Conservation (phyloP, 2,888 invertebrate species). For the Linnaemya tessellans region DNA sequence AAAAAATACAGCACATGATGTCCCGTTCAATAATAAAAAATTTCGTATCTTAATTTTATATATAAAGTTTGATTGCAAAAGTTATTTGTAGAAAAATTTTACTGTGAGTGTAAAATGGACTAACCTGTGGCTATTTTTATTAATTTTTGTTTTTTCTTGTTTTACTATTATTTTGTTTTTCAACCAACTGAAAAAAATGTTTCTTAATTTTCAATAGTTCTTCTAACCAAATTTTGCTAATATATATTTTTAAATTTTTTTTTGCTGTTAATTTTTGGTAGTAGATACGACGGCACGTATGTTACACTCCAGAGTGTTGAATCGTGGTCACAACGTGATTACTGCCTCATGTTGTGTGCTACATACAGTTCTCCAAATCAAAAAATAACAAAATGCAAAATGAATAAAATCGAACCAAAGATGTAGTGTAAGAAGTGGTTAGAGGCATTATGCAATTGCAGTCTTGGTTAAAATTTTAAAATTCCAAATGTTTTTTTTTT, state of each 20-base stretch:
- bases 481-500: constrained; percentile 36
- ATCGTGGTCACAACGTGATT: constrained; percentile 73
- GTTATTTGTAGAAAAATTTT: background rate
- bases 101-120: constrained; percentile 10
- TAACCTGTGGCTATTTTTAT: constrained; percentile 55
- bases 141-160: constrained; percentile 30
- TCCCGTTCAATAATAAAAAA: too few relatives aligned
- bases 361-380: constrained; percentile 50
- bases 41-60: too few relatives aligned
- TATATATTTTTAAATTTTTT: constrained; percentile 43
- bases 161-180: constrained; percentile 6
- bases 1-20: too few relatives aligned
- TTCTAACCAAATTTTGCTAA: constrained; percentile 42
- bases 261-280: constrained; percentile 28
- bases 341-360: constrained; percentile 71
- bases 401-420: constrained; percentile 45
- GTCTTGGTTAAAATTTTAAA: constrained; percentile 53
- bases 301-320: constrained; percentile 71
- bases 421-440: constrained; percentile 60
- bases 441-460: constrained; percentile 71
- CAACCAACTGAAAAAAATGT: constrained; percentile 33
- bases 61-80: background rate
- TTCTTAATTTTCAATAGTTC: constrained; percentile 33
- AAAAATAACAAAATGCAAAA: background rate
- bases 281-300: constrained; percentile 65